Evolutionary conservation across 2,888 invertebrate species (phyloP), one percentile per base, ranked within the genome.

Genomic region (Caenorhabditis imperialis): DNA sequence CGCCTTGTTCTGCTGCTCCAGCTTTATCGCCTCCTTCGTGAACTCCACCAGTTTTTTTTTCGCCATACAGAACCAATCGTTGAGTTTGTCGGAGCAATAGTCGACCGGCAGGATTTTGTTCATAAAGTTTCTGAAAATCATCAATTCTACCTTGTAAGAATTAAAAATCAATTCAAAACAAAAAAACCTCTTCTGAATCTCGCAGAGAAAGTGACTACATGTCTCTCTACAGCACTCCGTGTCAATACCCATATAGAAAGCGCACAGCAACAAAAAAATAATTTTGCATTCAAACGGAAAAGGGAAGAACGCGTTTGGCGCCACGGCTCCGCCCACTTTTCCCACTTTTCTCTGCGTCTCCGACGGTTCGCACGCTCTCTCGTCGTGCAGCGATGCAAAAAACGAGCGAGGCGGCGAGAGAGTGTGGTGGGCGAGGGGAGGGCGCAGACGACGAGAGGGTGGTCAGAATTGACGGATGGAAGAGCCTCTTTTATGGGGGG

Each of bases 221-320:
- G 50, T 18, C 23, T 5, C 27, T 2, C 42, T 20, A 20, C 67
- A 67, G 16, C 50, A 23, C 8, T 44, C 30, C 6, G 14, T 57
- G n/a, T 37, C 8, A 44, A 51, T 44, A 2, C 44, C 57, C 57
- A 54, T 63, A 1, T 48, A 3, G 10, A 2, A 22, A 47, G 16
- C 30, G 23, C 25, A n/a, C 18, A 33, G 20, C 20, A 50, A 25
- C 16, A 20, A 45, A 23, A 45, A 30, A 23, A n/a, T 27, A 27
- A 37, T 33, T 1, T 30, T 37, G 38, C 22, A 30, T 25, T 22
- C 16, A 38, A 14, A 30, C 10, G 53, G n/a, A 23, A 16, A 42
- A 33, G 54, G 38, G 20, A 55, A 53, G 55, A 53, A 55, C 50
- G 44, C 53, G 42, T 65, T 74, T 54, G 67, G 50, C 63, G 70